Base-by-base conservation (phyloP, 2,888 invertebrate genomes). In the Eilema sororculum region DNA sequence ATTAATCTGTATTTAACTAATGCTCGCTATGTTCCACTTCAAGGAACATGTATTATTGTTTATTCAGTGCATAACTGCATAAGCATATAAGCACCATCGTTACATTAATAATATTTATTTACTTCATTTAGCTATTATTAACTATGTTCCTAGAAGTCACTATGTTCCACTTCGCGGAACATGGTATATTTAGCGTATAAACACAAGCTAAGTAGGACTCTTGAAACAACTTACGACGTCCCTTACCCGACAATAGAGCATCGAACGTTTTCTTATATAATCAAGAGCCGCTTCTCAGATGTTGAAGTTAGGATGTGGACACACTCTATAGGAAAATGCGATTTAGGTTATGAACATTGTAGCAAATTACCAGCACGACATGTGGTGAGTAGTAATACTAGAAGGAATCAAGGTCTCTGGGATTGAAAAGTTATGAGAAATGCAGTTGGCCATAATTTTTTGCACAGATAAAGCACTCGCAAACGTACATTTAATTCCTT, bases 211-310 rank as follows among this genome's bases (percentile, higher is more conserved):
- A 75, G 81, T 69, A 78, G 76, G 78, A 78, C 84, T 84, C 89
- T 90, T 83, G 85, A 85, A 86, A 87, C 87, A 86, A 88, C 87
- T 89, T 84, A 86, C 87, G 85, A 86, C 88, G 87, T 87, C 89
- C 86, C 87, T 87, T 84, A 81, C 79, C 81, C 73, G 77, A 89
- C 88, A 88, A 87, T 87, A 77, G 86, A 87, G 88, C 87, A 89
- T 90, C 89, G 88, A 90, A 89, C 89, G 87, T 85, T 91, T 91
- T 91, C 91, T 90, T 89, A 90, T 90, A 89, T 92, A 91, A 92
- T 93, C 89, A 92, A 92, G 90, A 85, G 87, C 73, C 75, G 84
- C 84, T 87, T 83, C 87, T 84, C 73, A 81, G 80, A 81, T 84
- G 85, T 84, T 84, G 75, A 76, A 68, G 73, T 78, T 79, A 63